These are phyloP conservation scores for Ashinkailepas kermadecensis DNA, from an alignment of 2,888 invertebrate species.

Conservation along the genomic window DNA sequence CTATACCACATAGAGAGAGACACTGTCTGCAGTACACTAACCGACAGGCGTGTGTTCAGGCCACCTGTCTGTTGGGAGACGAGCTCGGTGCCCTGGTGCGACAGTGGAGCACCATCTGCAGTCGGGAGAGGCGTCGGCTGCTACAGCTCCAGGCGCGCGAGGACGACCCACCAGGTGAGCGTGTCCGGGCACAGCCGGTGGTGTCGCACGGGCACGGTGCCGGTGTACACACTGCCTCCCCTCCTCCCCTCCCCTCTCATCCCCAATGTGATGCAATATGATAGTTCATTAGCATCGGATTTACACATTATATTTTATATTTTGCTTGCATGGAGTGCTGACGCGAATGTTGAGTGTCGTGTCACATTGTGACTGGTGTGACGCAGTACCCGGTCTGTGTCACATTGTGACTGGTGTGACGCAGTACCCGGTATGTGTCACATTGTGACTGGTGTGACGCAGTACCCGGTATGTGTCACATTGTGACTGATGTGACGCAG, in stretches of 20 bases:
- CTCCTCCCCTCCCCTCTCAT: no score
- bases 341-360: no score
- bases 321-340: no score
- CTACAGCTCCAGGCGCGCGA: not conserved
- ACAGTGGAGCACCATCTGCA: slow-evolving; percentile 10
- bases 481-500: not conserved
- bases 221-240: no score
- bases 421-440: not conserved
- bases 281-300: no score
- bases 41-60: not conserved
- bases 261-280: no score
- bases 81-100: not conserved
- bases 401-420: no score
- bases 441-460: not conserved
- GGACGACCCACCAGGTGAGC: not conserved
- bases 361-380: no score
- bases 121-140: not conserved
- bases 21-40: not conserved
- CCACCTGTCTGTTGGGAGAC: not conserved
- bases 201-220: no score
- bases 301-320: no score
- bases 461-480: not conserved
- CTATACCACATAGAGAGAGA: no score
- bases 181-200: no score
- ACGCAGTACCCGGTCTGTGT: not conserved